phyloP scores from a whole-genome alignment of 2,888 invertebrate species.

The Azorinus chamasolen region DNA sequence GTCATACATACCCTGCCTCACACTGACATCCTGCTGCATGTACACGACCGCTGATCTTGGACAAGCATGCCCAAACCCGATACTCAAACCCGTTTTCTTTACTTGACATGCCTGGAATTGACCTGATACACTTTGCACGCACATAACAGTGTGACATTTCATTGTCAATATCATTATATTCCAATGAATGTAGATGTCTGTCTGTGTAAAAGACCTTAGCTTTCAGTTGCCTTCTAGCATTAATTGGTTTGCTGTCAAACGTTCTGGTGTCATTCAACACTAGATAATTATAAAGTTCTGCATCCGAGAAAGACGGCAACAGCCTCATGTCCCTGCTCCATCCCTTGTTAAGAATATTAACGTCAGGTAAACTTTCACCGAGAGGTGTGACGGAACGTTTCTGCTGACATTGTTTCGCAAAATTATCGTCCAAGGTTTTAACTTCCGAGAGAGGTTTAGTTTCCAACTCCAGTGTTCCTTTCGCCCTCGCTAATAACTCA shows the following conservation, averaged over 20 bases:
- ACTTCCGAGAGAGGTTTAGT: no score
- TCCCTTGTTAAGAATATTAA: no score
- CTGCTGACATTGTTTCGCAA: not conserved
- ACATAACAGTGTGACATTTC: constrained; percentile 7
- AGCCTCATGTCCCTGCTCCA: no score
- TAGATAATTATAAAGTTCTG: constrained; percentile 13
- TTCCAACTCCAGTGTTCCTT: no score
- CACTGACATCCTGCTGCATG: constrained; percentile 9
- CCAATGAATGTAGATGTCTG: not conserved
- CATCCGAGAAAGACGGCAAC: not conserved
- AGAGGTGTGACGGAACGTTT: not conserved
- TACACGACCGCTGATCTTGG: constrained; percentile 6
- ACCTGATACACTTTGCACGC: constrained; percentile 1
- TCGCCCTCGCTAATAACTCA: no score
- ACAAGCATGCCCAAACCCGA: constrained; percentile 5
- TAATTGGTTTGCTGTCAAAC: not conserved
- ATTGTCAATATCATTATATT: not conserved
- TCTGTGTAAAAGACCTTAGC: constrained; percentile 15
- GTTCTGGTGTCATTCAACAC: constrained; percentile 2
- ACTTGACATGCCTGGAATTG: not conserved
- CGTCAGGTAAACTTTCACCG: not conserved
- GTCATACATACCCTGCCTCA: not conserved
- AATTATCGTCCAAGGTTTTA: no score
- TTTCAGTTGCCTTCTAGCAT: no score
- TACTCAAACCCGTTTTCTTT: constrained; percentile 8